Conservation (phyloP, 2,113 vertebrate species). For the Engraulis encrasicolus region DNA sequence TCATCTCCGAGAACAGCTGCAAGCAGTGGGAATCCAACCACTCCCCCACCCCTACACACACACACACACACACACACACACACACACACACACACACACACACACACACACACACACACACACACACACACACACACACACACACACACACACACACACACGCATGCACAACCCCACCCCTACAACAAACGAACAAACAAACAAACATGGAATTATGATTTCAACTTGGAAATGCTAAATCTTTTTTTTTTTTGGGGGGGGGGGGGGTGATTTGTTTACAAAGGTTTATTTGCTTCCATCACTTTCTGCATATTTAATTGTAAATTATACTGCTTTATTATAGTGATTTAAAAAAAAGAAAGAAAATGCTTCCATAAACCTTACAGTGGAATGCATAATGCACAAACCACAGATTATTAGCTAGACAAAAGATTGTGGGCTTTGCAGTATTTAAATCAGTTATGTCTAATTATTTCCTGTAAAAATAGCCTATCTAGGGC, state of each 20-base stretch:
- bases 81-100: not conserved
- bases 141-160: not conserved
- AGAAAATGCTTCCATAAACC: slow-evolving; percentile 51
- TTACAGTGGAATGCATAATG: slow-evolving; percentile 50
- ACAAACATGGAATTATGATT: no score
- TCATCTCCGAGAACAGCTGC: not conserved
- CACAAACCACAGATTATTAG: slow-evolving; percentile 48
- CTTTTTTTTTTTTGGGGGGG: no score
- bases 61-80: no score
- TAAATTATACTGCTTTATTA: not conserved
- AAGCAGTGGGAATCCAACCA: not conserved
- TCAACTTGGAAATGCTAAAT: no score
- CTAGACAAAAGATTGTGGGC: slow-evolving; percentile 66
- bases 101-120: not conserved
- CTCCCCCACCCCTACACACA: not conserved
- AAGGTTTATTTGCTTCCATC: not conserved
- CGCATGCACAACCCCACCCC: no score
- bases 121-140: not conserved
- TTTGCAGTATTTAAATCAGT: slow-evolving; percentile 79
- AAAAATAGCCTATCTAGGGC: slow-evolving; percentile 77
- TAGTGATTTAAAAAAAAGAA: slow-evolving; percentile 10
- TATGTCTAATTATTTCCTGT: slow-evolving; percentile 77
- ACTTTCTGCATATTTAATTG: not conserved
- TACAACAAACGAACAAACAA: not conserved
- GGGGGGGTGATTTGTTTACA: not conserved